Evolutionary conservation across 2,797 vertebrate genomes (phyloP).

Genomic region (Emydoidea blandingii): DNA sequence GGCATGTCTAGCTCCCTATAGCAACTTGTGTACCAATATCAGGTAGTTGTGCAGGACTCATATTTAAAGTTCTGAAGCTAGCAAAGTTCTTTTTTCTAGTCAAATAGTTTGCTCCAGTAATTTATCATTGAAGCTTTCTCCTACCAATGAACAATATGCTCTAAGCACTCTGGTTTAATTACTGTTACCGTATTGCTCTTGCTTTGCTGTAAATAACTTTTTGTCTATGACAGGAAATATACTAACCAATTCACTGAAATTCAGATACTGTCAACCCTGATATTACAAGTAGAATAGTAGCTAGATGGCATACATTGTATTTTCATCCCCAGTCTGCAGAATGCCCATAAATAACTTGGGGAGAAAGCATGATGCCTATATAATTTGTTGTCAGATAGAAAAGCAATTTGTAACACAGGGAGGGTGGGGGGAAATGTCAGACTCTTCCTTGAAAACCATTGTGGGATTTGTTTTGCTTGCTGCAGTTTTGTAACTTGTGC

Average conservation of each 20-base stretch:
- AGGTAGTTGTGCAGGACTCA: background rate
- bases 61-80: background rate
- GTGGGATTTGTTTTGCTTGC: background rate
- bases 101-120: background rate
- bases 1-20: background rate
- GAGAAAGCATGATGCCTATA: background rate
- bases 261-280: constrained; percentile 9
- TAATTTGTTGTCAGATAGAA: constrained; percentile 10
- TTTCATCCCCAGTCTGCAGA: background rate
- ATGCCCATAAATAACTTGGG: background rate
- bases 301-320: background rate
- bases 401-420: background rate
- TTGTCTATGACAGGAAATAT: background rate
- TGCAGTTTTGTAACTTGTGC: background rate
- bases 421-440: background rate
- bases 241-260: background rate
- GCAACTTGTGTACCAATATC: background rate
- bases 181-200: background rate
- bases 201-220: background rate
- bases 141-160: background rate
- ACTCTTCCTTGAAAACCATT: background rate
- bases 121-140: background rate
- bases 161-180: background rate
- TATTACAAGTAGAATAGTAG: constrained; percentile 5
- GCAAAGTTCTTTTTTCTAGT: background rate